Evolutionary conservation across 1,140 invertebrate species (phyloP), one percentile per base, ranked within the genome.

Genomic region (Zophobas atratus): DNA sequence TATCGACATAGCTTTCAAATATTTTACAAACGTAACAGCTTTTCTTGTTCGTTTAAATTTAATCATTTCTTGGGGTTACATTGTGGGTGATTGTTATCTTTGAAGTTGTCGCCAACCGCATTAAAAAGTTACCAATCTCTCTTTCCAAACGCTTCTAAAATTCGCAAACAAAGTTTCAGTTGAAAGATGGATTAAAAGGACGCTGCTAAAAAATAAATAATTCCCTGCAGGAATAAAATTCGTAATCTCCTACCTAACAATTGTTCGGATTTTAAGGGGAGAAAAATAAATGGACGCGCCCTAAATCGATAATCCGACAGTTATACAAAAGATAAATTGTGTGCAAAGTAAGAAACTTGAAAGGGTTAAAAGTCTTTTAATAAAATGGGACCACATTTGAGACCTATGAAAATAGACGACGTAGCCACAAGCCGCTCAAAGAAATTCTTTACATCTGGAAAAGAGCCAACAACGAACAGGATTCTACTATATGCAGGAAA

Each of bases 361-460:
- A 67, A 43, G n/a, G 57, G 60, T 67, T 67, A 67, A 67, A 67
- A 67, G 60, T 32, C 60, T 41, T 67, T 67, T 67, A 67, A 67
- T 67, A 67, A 67, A 67, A 67, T 67, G 39, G 39, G 20, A 67
- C 60, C 60, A 67, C 60, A 67, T 39, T 67, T 32, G 60, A 67
- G n/a, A 43, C 38, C 39, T 43, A 67, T 67, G 60, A 67, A 67
- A 67, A 67, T 67, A 67, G 43, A 43, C 60, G 60, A 67, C 43
- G 33, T 43, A 20, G 60, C 60, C 60, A 67, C 39, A 33, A 39
- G 39, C 33, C 39, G 60, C 33, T 67, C 43, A 41, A 43, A 33
- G 39, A 67, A 67, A 67, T 67, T 67, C 60, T 48, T 41, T 67
- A 67, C 39, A 67, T 46, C 60, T 67, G 60, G 60, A 67, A 67